Evolutionary conservation across 2,113 vertebrate genomes (phyloP).

Genomic region (Zonotrichia leucophrys): DNA sequence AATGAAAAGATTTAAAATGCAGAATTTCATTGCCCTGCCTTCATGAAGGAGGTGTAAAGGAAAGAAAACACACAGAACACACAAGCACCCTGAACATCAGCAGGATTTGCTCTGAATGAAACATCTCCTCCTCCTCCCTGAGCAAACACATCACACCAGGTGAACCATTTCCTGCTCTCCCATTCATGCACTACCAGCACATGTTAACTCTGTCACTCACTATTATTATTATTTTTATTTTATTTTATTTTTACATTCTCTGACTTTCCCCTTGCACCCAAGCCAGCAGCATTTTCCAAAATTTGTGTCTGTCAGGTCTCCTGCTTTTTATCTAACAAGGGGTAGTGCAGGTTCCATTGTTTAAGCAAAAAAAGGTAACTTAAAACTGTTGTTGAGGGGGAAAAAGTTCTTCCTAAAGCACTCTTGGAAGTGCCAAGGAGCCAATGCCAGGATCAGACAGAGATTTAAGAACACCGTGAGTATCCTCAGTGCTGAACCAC

Average conservation of each 20-base stretch:
- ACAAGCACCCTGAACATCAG: neutral
- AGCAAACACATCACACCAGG: neutral
- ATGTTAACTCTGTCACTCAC: neutral
- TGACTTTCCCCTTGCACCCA: neutral
- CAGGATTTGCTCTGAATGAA: neutral
- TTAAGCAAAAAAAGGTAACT: neutral
- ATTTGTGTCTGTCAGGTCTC: accelerated
- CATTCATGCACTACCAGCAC: neutral
- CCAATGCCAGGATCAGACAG: accelerated
- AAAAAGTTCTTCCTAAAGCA: neutral
- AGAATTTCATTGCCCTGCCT: neutral
- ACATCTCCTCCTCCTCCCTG: neutral
- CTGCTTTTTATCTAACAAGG: neutral
- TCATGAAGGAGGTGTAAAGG: neutral
- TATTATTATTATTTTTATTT: neutral
- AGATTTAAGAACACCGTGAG: neutral
- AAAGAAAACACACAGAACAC: neutral
- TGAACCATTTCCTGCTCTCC: neutral
- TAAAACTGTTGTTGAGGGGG: neutral
- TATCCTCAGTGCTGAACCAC: neutral
- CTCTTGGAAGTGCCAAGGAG: neutral
- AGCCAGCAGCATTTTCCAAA: neutral
- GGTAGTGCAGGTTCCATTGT: neutral
- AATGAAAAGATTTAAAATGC: neutral
- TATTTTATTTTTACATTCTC: neutral